Evolutionary conservation across 2,888 invertebrate genomes (phyloP), one percentile per base, ranked within the genome.

Genomic region (Spicauda simplicius): DNA sequence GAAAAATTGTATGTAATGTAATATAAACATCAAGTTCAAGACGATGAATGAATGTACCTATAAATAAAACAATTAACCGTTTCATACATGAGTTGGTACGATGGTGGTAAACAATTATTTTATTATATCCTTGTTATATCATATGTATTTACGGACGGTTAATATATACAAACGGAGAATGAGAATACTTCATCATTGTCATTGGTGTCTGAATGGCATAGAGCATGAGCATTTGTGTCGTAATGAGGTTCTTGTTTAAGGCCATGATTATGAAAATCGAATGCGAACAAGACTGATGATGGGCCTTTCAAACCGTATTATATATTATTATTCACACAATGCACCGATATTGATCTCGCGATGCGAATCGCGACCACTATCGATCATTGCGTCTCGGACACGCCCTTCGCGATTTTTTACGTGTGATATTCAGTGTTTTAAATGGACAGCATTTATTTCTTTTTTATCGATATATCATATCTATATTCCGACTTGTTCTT

Each of bases 281-380:
- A 73, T 57, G 73, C 66, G 71, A 72, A 73, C 69, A 73, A 74
- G 73, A 77, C 71, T 71, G 73, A 77, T 79, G 76, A 73, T 73
- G 70, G 63, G 64, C 67, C 65, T 73, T 71, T 66, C 69, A 67
- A 72, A 62, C 63, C 69, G 65, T 72, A 74, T 74, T 73, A 76
- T 74, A 74, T 73, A 71, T 77, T 72, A 72, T 64, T 67, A 68
- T 72, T 75, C 71, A 68, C 74, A 78, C 74, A 76, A 74, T 73
- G 65, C 50, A 33, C 16, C 61, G 72, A 77, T 76, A 76, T 70
- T 69, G 73, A 76, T 74, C 74, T 71, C 68, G 66, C 66, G 72
- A 76, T 73, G 73, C 71, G 69, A 74, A 73, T 78, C 74, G 69
- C 62, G 69, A 19, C 60, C 71, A 74, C 73, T 74, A 77, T 76